Percentiles rank a stretch among this genome's conserved stretches.
phyloP scores from a whole-genome alignment of 2,113 vertebrate genomes.

The Psephotus haematonotus region DNA sequence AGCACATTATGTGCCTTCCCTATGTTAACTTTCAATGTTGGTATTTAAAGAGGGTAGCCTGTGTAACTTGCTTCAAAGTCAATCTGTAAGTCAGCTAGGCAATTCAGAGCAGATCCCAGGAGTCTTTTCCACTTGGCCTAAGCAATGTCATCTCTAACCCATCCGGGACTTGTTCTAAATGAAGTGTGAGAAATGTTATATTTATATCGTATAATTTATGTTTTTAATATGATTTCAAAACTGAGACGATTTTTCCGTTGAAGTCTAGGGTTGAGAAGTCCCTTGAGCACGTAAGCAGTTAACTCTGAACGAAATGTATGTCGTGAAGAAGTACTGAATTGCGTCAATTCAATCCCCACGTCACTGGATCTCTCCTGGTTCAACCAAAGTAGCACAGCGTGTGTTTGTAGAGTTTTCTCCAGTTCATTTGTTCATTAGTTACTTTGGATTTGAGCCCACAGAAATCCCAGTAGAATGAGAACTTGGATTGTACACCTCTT shows the following conservation, averaged over 20 bases:
- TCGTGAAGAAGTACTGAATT: background rate
- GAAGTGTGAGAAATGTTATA: background rate
- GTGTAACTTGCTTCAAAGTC: background rate
- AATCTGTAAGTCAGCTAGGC: background rate
- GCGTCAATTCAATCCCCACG: constrained; percentile 38
- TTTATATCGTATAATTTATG: constrained; percentile 28
- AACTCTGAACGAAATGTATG: background rate
- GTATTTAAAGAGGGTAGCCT: background rate
- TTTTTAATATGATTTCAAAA: constrained; percentile 38
- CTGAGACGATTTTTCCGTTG: background rate
- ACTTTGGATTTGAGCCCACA: background rate
- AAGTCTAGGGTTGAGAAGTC: background rate
- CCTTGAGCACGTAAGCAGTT: constrained; percentile 13
- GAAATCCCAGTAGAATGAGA: background rate
- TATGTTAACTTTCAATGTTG: accelerated
- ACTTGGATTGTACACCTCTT: background rate
- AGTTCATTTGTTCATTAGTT: background rate
- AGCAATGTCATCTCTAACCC: background rate
- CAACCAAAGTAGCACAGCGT: constrained; percentile 1
- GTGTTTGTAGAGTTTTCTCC: constrained; percentile 23
- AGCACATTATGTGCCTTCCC: accelerated
- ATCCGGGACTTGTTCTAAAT: background rate
- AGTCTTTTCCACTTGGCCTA: background rate
- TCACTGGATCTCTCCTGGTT: constrained; percentile 25
- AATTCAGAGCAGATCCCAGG: constrained; percentile 11